A percentile compares a stretch with the other conserved stretches of the same genome.
These are phyloP conservation scores for Nephila pilipes DNA, from an alignment of 1,140 invertebrate species.

Conservation along the genomic window DNA sequence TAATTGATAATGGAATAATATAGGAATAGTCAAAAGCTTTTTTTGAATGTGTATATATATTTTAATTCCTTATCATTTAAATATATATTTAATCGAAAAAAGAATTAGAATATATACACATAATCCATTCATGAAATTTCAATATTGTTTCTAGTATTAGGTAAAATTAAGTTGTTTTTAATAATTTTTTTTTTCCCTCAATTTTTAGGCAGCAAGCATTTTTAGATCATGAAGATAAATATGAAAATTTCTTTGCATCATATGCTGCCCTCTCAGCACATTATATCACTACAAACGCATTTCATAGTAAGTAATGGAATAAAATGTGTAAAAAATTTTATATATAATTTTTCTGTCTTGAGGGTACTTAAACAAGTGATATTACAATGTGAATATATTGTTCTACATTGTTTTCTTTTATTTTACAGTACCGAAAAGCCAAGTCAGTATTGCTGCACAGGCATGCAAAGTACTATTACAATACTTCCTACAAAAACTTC, in stretches of 20 bases:
- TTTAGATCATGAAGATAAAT: constrained; percentile 87
- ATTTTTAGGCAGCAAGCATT: constrained; percentile 64
- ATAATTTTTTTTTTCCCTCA: background rate
- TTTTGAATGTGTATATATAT: too few species aligned
- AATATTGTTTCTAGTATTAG: too few species aligned
- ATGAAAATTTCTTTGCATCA: constrained; percentile 88
- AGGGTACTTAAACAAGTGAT: background rate
- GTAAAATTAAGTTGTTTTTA: too few species aligned
- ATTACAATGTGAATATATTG: background rate
- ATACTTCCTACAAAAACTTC: constrained; percentile 84
- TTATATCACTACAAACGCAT: constrained; percentile 87
- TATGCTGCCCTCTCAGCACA: constrained; percentile 89
- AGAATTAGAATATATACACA: too few species aligned
- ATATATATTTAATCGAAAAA: too few species aligned
- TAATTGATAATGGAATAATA: too few species aligned
- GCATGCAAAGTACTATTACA: constrained; percentile 85
- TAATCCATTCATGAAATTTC: too few species aligned
- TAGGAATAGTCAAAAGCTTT: too few species aligned
- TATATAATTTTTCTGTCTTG: background rate
- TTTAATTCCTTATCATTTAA: too few species aligned
- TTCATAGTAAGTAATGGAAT: constrained; percentile 85
- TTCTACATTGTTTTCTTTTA: background rate
- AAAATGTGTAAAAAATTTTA: background rate
- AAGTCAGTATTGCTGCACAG: constrained; percentile 83
- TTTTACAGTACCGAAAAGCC: constrained; percentile 84